Evolutionary conservation across 2,888 invertebrate genomes (phyloP), one percentile per base, ranked within the genome.

Genomic region (Drosophila buzzatii): DNA sequence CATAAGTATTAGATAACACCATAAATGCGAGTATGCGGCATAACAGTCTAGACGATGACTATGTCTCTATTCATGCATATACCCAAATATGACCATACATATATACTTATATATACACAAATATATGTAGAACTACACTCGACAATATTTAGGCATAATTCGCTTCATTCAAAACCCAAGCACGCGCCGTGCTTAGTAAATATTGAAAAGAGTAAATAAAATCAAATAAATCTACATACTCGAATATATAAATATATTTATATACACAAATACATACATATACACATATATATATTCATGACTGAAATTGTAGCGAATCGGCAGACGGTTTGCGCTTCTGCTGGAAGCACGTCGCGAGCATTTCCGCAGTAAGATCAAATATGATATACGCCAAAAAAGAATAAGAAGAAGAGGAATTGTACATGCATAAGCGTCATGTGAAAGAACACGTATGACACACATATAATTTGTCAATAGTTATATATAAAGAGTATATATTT

Each of bases 281-380:
- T 27, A 6, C 18, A 27, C 7, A 18, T 41, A n/a, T 53, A 51
- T 57, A 42, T 35, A 53, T 59, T 31, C 47, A 69, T 73, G 68
- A 68, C 67, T 72, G 63, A 70, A 84, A 81, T 81, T 84, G 85
- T 84, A 73, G 75, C 79, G 85, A 79, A 68, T 78, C 56, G 65
- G 35, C 67, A 76, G 85, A 70, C 66, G 60, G 33, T 70, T 73
- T 44, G 70, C 84, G 52, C 67, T 82, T 65, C 67, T 62, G 45
- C 70, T 71, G 66, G 58, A 45, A 72, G 89, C 86, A 87, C 86
- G 90, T 87, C 82, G 82, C 79, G 55, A 71, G 79, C 89, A 81
- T 87, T 90, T 87, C 86, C 90, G 86, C 61, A 90, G 90, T 89
- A 73, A 73, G 76, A 86, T 76, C 89, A 84, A 86, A 84, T 75